Conservation (phyloP, 2,888 invertebrate species). For the Cantharis nigra region DNA sequence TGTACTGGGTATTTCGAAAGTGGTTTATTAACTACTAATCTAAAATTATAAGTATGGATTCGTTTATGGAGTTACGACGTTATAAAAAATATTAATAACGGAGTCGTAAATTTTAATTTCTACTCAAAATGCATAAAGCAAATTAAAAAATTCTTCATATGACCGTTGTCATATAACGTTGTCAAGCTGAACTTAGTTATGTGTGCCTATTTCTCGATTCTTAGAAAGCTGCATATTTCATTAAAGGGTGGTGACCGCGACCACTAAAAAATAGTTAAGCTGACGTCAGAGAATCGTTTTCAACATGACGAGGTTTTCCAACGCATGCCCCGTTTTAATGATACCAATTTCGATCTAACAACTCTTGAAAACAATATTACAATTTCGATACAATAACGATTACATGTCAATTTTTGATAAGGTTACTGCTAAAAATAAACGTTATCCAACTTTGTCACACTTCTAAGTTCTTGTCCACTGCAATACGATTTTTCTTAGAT, state of each 20-base stretch:
- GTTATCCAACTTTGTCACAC: neutral
- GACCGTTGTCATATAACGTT: neutral
- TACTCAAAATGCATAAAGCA: neutral
- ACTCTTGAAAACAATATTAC: neutral
- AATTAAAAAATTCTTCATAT: neutral
- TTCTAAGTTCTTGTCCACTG: neutral
- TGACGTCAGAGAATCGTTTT: neutral
- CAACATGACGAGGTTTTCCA: neutral
- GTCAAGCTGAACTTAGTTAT: conserved; percentile 11
- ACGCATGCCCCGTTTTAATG: neutral
- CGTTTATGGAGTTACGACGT: neutral
- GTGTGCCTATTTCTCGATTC: conserved; percentile 18
- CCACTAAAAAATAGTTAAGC: conserved; percentile 3
- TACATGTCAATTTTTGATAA: neutral
- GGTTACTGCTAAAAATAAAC: neutral
- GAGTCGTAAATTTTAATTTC: neutral
- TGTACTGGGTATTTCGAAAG: neutral
- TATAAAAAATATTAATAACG: neutral
- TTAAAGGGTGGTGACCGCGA: conserved; percentile 22
- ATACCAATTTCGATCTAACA: neutral
- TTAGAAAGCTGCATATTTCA: conserved; percentile 14
- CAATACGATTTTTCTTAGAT: neutral
- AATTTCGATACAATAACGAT: neutral
- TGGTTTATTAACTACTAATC: neutral
- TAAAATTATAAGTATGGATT: neutral